These are phyloP conservation scores for Thalassaphorura encarpata DNA, from an alignment of 1,140 invertebrate species.

Conservation along the genomic window DNA sequence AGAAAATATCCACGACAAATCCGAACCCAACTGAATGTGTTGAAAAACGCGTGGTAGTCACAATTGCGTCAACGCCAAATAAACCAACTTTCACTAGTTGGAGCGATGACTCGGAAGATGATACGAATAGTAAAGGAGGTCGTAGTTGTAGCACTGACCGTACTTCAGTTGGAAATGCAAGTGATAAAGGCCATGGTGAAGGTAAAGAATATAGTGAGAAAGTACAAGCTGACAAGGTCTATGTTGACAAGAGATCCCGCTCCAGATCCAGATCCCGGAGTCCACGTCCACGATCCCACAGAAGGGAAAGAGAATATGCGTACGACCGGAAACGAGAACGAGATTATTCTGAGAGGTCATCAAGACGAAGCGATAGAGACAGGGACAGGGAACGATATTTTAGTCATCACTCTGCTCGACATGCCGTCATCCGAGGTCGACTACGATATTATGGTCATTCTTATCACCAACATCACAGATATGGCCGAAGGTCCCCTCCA, in stretches of 20 bases:
- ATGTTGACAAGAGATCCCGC: too few species aligned
- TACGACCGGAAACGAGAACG: not conserved
- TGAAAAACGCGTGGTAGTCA: too few species aligned
- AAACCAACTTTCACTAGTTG: conserved; percentile 5
- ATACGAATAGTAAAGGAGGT: not conserved
- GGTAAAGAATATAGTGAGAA: too few species aligned
- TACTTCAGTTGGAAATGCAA: too few species aligned
- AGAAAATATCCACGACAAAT: conserved; percentile 3
- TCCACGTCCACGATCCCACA: conserved; percentile 11
- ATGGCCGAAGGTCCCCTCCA: not conserved
- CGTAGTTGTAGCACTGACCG: not conserved
- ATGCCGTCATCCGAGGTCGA: too few species aligned
- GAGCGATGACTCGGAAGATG: conserved; percentile 20
- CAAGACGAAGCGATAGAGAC: not conserved
- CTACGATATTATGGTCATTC: too few species aligned
- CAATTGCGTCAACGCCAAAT: too few species aligned
- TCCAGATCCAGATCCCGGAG: conserved; percentile 13
- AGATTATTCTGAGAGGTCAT: not conserved
- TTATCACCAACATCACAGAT: conserved; percentile 2
- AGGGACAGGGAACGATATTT: conserved; percentile 1
- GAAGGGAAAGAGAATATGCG: conserved; percentile 1
- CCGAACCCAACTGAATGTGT: not conserved
- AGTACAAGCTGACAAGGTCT: too few species aligned
- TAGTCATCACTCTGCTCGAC: too few species aligned
- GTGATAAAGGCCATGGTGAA: too few species aligned